Percentiles rank a stretch among this genome's conserved stretches.
Evolutionary conservation across 1,140 invertebrate species (phyloP).

Genomic region (Gryon sp.): DNA sequence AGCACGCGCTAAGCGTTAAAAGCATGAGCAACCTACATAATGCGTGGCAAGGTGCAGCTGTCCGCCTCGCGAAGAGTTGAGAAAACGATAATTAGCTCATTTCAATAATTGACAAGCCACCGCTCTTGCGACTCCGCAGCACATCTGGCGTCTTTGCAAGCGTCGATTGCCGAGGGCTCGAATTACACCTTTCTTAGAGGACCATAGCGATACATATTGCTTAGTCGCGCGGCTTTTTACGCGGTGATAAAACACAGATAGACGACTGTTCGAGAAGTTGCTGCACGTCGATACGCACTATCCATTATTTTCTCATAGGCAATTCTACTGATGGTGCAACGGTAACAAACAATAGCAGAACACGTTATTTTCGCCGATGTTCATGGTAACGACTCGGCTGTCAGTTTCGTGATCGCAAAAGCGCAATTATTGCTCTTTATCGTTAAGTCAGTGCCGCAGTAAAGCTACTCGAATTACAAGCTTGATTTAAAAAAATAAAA

Average conservation of each 20-base stretch:
- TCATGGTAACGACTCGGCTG: slow-evolving; percentile 69
- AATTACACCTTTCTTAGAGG: slow-evolving; percentile 40
- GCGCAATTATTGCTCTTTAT: slow-evolving; percentile 75
- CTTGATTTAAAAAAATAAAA: slow-evolving; percentile 39
- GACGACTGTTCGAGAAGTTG: slow-evolving; percentile 54
- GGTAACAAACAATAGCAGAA: slow-evolving; percentile 55
- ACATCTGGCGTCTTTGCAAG: slow-evolving; percentile 71
- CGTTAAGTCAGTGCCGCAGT: slow-evolving; percentile 43
- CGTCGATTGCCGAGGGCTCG: slow-evolving; percentile 34
- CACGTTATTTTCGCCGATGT: slow-evolving; percentile 61
- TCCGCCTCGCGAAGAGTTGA: slow-evolving; percentile 44
- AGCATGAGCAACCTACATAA: slow-evolving; percentile 45
- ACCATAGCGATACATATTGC: slow-evolving; percentile 54
- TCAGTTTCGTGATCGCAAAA: slow-evolving; percentile 63
- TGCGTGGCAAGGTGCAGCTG: slow-evolving; percentile 58
- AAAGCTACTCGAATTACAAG: slow-evolving; percentile 59
- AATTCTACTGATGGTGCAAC: slow-evolving; percentile 53
- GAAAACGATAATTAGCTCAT: slow-evolving; percentile 79
- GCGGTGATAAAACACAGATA: slow-evolving; percentile 72
- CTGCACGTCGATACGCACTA: slow-evolving; percentile 46
- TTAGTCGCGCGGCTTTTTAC: slow-evolving; percentile 70
- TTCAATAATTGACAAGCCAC: slow-evolving; percentile 78
- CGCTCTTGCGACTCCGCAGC: slow-evolving; percentile 66
- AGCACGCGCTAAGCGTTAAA: slow-evolving; percentile 64
- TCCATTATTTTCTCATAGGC: slow-evolving; percentile 70